These are phyloP conservation scores for Neotoma lepida DNA, from an alignment of 2,113 vertebrate genomes.

Conservation along the genomic window DNA sequence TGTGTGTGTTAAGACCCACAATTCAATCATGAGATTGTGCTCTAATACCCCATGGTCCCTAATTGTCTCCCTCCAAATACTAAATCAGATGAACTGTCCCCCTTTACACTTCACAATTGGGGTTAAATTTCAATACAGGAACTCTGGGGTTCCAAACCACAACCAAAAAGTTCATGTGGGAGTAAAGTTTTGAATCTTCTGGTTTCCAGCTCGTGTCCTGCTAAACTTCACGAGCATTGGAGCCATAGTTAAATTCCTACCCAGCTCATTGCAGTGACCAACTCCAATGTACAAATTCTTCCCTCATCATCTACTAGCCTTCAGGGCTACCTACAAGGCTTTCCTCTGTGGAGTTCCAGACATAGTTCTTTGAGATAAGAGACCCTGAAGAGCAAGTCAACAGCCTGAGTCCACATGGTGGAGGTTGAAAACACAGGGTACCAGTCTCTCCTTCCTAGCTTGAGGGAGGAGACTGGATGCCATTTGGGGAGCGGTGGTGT, in stretches of 20 bases:
- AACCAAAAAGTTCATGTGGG: neutral
- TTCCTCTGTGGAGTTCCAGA: neutral
- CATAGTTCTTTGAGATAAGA: neutral
- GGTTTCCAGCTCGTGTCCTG: neutral
- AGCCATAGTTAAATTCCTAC: neutral
- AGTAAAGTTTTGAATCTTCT: neutral
- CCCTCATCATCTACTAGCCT: neutral
- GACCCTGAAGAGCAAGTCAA: neutral
- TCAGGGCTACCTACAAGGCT: neutral
- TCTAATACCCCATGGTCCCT: neutral
- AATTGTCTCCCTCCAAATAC: neutral
- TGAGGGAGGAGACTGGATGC: neutral
- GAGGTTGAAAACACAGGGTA: neutral
- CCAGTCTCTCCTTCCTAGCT: neutral
- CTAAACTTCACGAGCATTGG: fast-evolving
- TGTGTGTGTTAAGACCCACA: neutral
- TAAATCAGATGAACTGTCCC: neutral
- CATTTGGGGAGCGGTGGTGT: neutral
- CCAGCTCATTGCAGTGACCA: neutral
- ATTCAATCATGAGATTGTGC: neutral
- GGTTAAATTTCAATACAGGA: neutral
- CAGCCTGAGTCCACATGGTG: neutral
- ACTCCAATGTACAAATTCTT: neutral
- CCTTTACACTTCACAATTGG: neutral
- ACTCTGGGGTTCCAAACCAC: neutral